These are phyloP conservation scores for Lottia scabra DNA, from an alignment of 2,888 invertebrate species.

Conservation along the genomic window DNA sequence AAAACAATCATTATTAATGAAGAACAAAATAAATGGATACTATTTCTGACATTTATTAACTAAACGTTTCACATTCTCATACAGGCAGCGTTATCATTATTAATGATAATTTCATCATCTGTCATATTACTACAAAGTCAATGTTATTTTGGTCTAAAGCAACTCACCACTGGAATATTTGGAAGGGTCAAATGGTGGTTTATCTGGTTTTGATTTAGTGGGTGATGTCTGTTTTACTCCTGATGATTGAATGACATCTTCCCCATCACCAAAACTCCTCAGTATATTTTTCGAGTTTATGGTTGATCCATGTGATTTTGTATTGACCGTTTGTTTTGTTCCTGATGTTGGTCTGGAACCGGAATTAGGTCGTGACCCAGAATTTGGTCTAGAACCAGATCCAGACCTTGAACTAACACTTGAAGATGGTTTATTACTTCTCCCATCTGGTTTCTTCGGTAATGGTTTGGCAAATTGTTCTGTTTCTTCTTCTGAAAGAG, in stretches of 20 bases:
- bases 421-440: no score
- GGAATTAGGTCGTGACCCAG: neutral
- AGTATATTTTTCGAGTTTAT: neutral
- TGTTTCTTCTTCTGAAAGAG: no score
- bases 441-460: no score
- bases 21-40: no score
- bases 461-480: no score
- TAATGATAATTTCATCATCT: conserved; percentile 20
- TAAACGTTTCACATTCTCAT: no score
- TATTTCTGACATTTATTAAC: no score
- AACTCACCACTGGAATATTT: neutral
- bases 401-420: no score
- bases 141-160: no score
- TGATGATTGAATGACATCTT: neutral
- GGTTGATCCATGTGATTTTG: no score
- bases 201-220: neutral
- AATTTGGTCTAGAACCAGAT: neutral
- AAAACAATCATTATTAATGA: conserved; percentile 6
- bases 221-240: neutral
- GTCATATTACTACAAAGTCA: conserved; percentile 28
- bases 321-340: neutral
- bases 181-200: neutral
- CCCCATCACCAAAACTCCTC: neutral
- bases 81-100: no score
- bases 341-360: neutral